phyloP scores from a whole-genome alignment of 53 echinoderm and acorn worm species.

The Henricia sp. region DNA sequence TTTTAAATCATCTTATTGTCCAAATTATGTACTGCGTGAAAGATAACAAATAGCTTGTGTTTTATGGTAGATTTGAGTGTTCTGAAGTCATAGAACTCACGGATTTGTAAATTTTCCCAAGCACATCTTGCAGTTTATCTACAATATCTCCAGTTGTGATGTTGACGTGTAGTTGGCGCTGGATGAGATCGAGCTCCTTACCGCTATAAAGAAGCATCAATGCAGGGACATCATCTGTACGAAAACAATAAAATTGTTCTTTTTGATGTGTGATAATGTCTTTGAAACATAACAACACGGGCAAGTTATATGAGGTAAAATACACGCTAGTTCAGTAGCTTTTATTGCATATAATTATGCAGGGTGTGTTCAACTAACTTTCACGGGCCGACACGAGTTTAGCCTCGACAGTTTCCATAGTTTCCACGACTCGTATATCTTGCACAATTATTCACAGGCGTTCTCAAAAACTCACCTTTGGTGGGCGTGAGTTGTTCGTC shows the following conservation, averaged over 20 bases:
- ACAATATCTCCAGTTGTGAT: neutral
- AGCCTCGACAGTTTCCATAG: too few relatives aligned
- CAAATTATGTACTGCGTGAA: neutral
- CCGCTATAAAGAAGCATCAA: conserved; percentile 34
- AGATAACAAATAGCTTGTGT: neutral
- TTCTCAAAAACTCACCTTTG: neutral
- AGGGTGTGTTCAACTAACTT: neutral
- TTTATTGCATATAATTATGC: too few relatives aligned
- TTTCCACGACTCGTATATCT: too few relatives aligned
- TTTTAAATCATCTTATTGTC: too few relatives aligned
- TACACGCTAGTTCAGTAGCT: too few relatives aligned
- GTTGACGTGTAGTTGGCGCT: conserved; percentile 30
- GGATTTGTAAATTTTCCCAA: neutral
- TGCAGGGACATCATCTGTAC: conserved; percentile 12
- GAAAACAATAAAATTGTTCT: neutral
- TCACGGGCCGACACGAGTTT: neutral
- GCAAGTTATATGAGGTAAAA: too few relatives aligned
- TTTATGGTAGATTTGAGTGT: neutral
- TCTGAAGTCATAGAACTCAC: neutral
- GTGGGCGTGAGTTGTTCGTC: neutral
- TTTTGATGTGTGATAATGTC: neutral
- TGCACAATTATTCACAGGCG: too few relatives aligned
- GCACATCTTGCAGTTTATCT: conserved; percentile 28
- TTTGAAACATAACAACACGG: neutral
- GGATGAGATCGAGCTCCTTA: conserved; percentile 6